Evolutionary conservation across 2,888 invertebrate genomes (phyloP).

Genomic region (Scrobipalpa costella): DNA sequence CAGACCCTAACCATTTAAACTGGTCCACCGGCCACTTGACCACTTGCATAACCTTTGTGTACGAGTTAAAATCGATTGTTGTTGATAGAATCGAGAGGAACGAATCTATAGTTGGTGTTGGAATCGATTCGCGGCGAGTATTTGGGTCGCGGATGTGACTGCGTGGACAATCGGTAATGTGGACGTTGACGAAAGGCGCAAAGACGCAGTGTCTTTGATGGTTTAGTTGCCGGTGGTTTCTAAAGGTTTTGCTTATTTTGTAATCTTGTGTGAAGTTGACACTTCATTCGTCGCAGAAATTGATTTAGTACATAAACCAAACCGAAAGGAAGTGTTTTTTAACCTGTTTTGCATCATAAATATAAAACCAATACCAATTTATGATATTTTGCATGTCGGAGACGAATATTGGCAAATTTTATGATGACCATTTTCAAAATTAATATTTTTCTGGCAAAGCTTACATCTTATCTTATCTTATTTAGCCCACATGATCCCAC

Average conservation of each 20-base stretch:
- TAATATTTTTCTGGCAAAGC: too few relatives aligned
- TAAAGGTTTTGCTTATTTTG: not conserved
- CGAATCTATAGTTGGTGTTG: constrained; percentile 45
- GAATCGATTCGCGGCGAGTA: constrained; percentile 39
- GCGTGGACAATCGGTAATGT: constrained; percentile 27
- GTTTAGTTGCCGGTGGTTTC: constrained; percentile 11
- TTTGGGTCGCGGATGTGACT: constrained; percentile 36
- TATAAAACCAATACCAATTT: too few relatives aligned
- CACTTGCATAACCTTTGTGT: constrained; percentile 47
- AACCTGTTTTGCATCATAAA: too few relatives aligned
- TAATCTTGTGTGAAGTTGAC: too few relatives aligned
- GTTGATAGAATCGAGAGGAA: constrained; percentile 46
- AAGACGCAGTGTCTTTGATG: constrained; percentile 17
- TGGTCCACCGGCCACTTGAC: constrained; percentile 41
- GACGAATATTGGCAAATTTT: too few relatives aligned
- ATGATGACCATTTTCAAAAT: too few relatives aligned
- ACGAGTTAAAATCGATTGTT: constrained; percentile 44
- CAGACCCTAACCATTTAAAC: constrained; percentile 40
- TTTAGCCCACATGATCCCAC: too few relatives aligned
- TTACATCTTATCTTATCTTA: too few relatives aligned
- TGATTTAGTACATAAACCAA: too few relatives aligned
- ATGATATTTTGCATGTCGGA: too few relatives aligned
- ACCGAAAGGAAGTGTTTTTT: too few relatives aligned
- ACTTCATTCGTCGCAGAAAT: too few relatives aligned
- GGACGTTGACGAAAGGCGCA: constrained; percentile 31